These are phyloP conservation scores for Nesoenas mayeri DNA, from an alignment of 2,113 vertebrate genomes.

Conservation along the genomic window DNA sequence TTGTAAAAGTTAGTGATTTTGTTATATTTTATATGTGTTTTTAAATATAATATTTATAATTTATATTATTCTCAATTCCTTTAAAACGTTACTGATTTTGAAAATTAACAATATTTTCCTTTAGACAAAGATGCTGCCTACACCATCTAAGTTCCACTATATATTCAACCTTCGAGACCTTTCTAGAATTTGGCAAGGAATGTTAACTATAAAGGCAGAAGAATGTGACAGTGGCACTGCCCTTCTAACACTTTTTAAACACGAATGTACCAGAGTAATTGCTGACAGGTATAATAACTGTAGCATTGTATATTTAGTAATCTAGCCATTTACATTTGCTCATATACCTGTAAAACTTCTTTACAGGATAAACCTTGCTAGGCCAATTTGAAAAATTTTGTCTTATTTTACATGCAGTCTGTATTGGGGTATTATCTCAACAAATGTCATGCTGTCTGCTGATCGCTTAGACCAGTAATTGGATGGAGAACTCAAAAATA, in stretches of 20 bases:
- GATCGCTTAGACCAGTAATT: background rate
- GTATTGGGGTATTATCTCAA: background rate
- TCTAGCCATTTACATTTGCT: background rate
- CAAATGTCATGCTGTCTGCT: background rate
- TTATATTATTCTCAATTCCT: background rate
- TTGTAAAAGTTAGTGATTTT: background rate
- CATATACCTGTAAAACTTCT: background rate
- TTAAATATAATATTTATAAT: background rate
- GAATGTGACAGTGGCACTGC: slow-evolving; percentile 47
- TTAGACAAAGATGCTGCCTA: slow-evolving; percentile 80
- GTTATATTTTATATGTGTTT: background rate
- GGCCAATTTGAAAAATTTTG: background rate
- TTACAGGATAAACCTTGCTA: background rate
- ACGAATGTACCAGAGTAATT: slow-evolving; percentile 80
- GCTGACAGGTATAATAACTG: slow-evolving; percentile 73
- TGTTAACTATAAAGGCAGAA: slow-evolving; percentile 75
- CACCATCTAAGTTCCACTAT: slow-evolving; percentile 83
- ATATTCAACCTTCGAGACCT: slow-evolving; percentile 83
- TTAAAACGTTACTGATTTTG: background rate
- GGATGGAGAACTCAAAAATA: background rate
- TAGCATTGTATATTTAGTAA: background rate
- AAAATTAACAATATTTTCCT: background rate
- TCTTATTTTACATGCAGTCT: background rate
- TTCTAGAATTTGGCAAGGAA: slow-evolving; percentile 84
- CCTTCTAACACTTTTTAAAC: slow-evolving; percentile 76